A percentile compares a stretch with the other conserved stretches of the same genome.
Conservation (phyloP, 2,797 vertebrate genomes). For the Eospalax fontanierii region DNA sequence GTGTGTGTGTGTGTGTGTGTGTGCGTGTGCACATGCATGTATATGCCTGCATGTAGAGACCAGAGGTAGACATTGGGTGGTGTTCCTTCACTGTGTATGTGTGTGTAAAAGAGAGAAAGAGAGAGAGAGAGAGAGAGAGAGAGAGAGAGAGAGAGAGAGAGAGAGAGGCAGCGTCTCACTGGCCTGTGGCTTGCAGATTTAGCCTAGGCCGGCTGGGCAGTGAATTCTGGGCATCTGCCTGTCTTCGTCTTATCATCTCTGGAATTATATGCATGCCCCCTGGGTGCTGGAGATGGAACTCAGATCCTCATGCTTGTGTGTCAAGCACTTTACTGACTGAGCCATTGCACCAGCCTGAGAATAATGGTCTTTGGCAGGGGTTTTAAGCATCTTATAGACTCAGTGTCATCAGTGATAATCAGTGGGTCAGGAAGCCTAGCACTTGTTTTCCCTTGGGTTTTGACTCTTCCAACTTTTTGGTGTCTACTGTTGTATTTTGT, state of each 20-base stretch:
- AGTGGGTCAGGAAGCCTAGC: background rate
- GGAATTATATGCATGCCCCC: background rate
- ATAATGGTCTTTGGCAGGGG: background rate
- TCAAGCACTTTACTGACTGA: background rate
- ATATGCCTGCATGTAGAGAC: no score
- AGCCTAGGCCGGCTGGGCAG: background rate
- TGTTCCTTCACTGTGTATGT: no score
- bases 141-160: no score
- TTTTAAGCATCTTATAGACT: slow-evolving; percentile 42
- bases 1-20: background rate
- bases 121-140: no score
- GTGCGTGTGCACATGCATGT: background rate
- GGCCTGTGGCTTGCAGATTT: background rate
- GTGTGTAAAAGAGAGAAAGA: no score
- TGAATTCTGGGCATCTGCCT: background rate
- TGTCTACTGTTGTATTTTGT: slow-evolving; percentile 27
- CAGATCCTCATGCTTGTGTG: background rate
- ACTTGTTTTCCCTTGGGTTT: slow-evolving; percentile 31
- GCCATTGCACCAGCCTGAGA: background rate
- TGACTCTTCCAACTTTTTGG: background rate
- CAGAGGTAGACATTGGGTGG: no score
- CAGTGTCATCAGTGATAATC: slow-evolving; percentile 11
- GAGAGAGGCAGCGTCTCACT: no score
- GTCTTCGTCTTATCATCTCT: background rate
- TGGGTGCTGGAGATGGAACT: background rate